Percentiles rank a stretch among this genome's conserved stretches.
Conservation (phyloP, 1,140 invertebrate species). For the Zaprionus camerounensis region DNA sequence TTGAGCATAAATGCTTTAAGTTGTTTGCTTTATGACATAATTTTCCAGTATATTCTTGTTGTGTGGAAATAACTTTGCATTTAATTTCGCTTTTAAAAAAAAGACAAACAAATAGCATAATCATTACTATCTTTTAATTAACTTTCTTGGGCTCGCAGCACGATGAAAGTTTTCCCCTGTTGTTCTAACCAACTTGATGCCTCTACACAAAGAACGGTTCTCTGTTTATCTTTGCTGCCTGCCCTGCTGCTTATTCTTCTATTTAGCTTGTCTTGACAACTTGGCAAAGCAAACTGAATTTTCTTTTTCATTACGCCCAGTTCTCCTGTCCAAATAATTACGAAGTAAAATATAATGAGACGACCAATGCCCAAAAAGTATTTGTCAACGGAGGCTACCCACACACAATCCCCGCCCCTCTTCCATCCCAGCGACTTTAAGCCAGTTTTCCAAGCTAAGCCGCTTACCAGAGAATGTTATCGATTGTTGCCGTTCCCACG, state of each 20-base stretch:
- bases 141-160: slow-evolving; percentile 59
- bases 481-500: slow-evolving; percentile 61
- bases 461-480: slow-evolving; percentile 43
- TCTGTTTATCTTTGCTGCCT: slow-evolving; percentile 15
- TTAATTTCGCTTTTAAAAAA: slow-evolving; percentile 31
- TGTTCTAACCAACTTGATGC: slow-evolving; percentile 16
- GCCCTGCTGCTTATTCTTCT: neutral
- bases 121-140: slow-evolving; percentile 81
- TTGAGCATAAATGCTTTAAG: slow-evolving; percentile 45
- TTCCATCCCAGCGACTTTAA: slow-evolving; percentile 5
- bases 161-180: slow-evolving; percentile 54
- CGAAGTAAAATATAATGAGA: slow-evolving; percentile 44
- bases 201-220: neutral
- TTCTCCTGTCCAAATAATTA: slow-evolving; percentile 61
- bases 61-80: slow-evolving; percentile 38
- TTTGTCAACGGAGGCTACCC: slow-evolving; percentile 42
- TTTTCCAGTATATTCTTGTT: slow-evolving; percentile 29
- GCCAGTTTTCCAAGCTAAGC: slow-evolving; percentile 50
- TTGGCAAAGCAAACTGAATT: slow-evolving; percentile 58
- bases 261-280: slow-evolving; percentile 53
- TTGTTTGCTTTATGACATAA: slow-evolving; percentile 54
- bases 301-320: slow-evolving; percentile 45
- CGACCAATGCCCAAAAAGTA: slow-evolving; percentile 40
- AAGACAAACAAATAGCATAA: slow-evolving; percentile 44
- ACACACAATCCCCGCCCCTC: slow-evolving; percentile 8